Evolutionary conservation across 2,888 invertebrate genomes (phyloP), one percentile per base, ranked within the genome.

Genomic region (Lochmaea crataegi): DNA sequence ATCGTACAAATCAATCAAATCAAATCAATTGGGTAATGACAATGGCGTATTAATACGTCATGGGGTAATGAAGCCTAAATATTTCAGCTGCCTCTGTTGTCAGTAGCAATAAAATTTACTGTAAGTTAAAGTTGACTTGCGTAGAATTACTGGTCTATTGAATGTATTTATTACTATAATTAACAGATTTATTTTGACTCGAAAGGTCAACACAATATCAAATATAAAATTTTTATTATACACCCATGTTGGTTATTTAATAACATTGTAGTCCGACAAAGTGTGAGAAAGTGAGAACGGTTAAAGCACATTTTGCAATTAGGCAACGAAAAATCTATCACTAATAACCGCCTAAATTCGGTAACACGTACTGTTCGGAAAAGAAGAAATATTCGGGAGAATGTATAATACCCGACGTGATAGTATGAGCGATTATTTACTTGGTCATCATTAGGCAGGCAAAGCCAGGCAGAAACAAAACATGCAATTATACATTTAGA

Each of bases 401-500:
- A 38, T 41, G 60, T 41, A 60, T 63, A 63, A 63, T 42, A 63
- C 16, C 16, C 61, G 61, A 68, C 70, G 70, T 70, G 70, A 70
- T 70, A 65, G 64, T 65, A 70, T 70, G 64, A 70, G 64, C 70
- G 74, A 77, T 78, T 79, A 77, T 77, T 78, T 73, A 73, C 71
- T 63, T 57, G 69, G 66, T 75, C 76, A 71, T 74, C 76, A 76
- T 65, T 65, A 65, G 63, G 41, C 14, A 58, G 58, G 58, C 58
- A 58, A 58, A 58, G 61, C 10, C 65, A 65, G 70, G 64, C 70
- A 70, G 57, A 67, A 75, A 76, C 74, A 76, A 76, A 81, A 81
- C 80, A 78, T 80, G 80, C 82, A 82, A 82, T 82, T 82, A 82
- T 79, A 80, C 81, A 80, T 82, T 82, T 82, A 82, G 75, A 81